phyloP scores from a whole-genome alignment of 2,797 vertebrate genomes.

The Brachyrhaphis roseni region DNA sequence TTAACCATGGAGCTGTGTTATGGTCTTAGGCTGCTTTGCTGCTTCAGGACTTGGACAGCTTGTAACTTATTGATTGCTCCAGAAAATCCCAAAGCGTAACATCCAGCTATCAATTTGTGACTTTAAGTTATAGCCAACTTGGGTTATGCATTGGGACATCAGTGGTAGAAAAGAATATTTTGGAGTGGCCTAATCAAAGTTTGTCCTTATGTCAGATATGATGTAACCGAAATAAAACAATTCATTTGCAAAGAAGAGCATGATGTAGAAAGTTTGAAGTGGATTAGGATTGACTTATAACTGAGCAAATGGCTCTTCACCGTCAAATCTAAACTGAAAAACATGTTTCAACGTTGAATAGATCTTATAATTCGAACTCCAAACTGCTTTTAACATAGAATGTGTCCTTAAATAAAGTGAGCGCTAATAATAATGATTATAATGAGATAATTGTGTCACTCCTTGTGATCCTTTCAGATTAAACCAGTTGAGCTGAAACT shows the following conservation, averaged over 20 bases:
- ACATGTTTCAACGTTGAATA: neutral
- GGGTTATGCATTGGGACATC: neutral
- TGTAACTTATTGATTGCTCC: no score
- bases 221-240: neutral
- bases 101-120: no score
- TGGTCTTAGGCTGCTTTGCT: no score
- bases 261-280: neutral
- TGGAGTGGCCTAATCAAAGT: neutral
- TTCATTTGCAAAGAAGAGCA: no score
- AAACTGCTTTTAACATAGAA: neutral
- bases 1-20: no score
- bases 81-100: no score
- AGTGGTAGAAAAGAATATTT: neutral
- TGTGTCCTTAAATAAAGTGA: neutral
- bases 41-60: no score
- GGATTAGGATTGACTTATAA: neutral
- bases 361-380: neutral
- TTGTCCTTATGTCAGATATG: neutral
- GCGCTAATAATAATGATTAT: neutral
- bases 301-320: no score
- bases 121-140: neutral
- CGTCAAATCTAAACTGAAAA: neutral
- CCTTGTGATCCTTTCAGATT: slow-evolving; percentile 53
- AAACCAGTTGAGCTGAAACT: slow-evolving; percentile 18
- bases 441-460: slow-evolving; percentile 33